phyloP scores from a whole-genome alignment of 2,888 invertebrate genomes.

The Polydrusus cervinus region DNA sequence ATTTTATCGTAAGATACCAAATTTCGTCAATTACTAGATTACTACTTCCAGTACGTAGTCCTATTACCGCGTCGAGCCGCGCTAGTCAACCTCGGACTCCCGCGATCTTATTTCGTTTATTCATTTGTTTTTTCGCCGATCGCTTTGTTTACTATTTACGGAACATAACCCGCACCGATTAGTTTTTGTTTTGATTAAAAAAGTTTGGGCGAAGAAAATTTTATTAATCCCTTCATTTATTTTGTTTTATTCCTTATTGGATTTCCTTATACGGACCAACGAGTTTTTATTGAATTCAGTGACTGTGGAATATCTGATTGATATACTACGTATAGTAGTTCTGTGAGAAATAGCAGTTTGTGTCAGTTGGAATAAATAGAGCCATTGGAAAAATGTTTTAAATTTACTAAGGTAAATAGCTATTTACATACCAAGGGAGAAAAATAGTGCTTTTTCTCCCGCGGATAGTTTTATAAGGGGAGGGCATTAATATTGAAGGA shows the following conservation, averaged over 20 bases:
- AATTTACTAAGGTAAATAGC: constrained; percentile 12
- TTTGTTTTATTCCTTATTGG: constrained; percentile 6
- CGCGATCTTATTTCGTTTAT: constrained; percentile 9
- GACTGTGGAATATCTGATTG: neutral
- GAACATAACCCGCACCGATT: neutral
- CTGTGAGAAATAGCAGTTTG: neutral
- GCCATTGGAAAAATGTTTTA: neutral
- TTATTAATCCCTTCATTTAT: neutral
- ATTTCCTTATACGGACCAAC: neutral
- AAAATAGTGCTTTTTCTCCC: too few species aligned
- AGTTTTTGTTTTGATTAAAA: constrained; percentile 27
- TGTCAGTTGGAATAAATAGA: neutral
- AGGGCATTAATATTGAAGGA: too few species aligned
- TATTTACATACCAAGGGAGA: too few species aligned
- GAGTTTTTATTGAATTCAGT: neutral
- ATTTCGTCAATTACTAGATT: constrained; percentile 10
- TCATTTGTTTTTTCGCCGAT: constrained; percentile 16
- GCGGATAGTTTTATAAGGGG: too few species aligned
- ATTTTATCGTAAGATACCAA: constrained; percentile 30
- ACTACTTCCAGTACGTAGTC: constrained; percentile 20
- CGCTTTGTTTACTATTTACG: constrained; percentile 22
- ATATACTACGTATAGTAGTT: neutral
- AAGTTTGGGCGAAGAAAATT: constrained; percentile 12
- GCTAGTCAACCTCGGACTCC: constrained; percentile 21
- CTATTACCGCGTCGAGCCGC: neutral